These are phyloP conservation scores for Andrena cerasifolii DNA, from an alignment of 1,140 invertebrate species.

Conservation along the genomic window DNA sequence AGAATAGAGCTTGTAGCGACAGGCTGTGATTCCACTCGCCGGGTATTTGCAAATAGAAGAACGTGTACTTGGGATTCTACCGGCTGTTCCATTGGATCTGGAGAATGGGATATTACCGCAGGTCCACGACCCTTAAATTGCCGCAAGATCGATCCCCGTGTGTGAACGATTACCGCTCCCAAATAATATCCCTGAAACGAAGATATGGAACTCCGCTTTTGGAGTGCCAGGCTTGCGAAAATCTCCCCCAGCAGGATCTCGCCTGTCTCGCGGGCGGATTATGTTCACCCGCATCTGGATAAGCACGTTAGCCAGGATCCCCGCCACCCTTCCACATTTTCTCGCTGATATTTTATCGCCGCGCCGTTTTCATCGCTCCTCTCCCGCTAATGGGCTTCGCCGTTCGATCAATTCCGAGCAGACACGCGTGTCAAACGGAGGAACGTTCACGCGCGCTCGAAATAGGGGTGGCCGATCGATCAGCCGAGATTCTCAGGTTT, in stretches of 20 bases:
- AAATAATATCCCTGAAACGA: not conserved
- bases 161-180: not conserved
- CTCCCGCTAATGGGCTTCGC: conserved; percentile 42
- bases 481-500: not conserved
- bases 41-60: no score
- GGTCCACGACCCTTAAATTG: no score
- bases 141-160: not conserved
- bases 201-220: not conserved
- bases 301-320: conserved; percentile 43
- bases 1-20: no score
- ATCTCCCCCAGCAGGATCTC: not conserved
- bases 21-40: no score
- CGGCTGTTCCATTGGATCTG: no score
- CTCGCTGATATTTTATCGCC: conserved; percentile 49
- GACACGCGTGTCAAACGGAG: not conserved
- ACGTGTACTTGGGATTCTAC: no score
- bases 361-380: conserved; percentile 25
- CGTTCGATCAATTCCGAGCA: conserved; percentile 47
- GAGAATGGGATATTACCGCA: no score
- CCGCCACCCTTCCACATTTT: not conserved
- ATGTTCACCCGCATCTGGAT: conserved; percentile 54
- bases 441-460: not conserved
- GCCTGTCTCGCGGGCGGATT: conserved; percentile 37
- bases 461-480: conserved; percentile 11
- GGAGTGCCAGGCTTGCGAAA: not conserved